Evolutionary conservation across 2,113 vertebrate genomes (phyloP).

Genomic region (Lepidiolamprologus cunningtoni): DNA sequence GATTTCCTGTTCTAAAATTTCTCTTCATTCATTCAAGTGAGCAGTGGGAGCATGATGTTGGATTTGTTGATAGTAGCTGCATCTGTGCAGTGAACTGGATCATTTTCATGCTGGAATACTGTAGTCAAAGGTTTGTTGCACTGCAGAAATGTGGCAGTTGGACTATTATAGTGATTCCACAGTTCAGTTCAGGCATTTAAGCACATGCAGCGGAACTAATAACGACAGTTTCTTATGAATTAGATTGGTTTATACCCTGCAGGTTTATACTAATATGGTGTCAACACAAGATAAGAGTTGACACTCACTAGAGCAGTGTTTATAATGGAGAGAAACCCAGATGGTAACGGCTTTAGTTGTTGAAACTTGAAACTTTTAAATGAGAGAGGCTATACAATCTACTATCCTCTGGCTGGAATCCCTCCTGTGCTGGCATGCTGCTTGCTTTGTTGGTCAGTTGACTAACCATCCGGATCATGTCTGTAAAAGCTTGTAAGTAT

Average conservation of each 20-base stretch:
- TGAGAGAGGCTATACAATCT: not conserved
- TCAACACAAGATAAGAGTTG: not conserved
- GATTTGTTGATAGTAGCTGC: not conserved
- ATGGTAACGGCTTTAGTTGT: not conserved
- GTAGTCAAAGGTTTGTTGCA: not conserved
- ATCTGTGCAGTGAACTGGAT: not conserved
- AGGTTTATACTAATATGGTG: not conserved
- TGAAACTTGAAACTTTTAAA: not conserved
- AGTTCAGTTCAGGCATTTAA: not conserved
- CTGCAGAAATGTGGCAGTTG: not conserved
- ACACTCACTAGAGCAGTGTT: not conserved
- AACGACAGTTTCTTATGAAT: not conserved
- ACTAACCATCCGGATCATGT: constrained; percentile 43
- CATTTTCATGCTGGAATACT: not conserved
- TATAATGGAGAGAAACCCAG: not conserved
- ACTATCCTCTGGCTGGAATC: not conserved
- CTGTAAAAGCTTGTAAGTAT: constrained; percentile 46
- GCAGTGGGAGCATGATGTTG: not conserved
- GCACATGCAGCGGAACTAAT: not conserved
- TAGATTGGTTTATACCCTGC: not conserved
- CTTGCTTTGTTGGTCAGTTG: constrained; percentile 1
- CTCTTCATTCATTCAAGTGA: not conserved
- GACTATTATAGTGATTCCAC: not conserved
- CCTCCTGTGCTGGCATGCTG: not conserved
- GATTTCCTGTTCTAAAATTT: not conserved